A percentile compares a stretch with the other conserved stretches of the same genome.
Evolutionary conservation across 2,113 vertebrate genomes (phyloP).

Genomic region (Arothron firmamentum): DNA sequence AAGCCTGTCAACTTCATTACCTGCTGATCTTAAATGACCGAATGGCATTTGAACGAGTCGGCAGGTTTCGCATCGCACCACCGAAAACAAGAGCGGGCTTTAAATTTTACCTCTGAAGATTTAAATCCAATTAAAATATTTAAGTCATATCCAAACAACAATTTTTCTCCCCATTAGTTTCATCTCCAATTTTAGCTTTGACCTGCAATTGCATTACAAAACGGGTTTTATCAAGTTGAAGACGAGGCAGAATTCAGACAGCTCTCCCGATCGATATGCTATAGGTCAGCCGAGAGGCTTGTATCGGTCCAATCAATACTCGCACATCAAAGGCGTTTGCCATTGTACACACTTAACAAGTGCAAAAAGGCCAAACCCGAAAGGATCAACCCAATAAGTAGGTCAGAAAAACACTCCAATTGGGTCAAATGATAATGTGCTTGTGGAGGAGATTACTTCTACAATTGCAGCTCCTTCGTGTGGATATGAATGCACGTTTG

Average conservation of each 20-base stretch:
- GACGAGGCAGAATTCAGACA: constrained; percentile 41
- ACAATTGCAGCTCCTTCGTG: constrained; percentile 9
- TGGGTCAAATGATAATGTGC: constrained; percentile 69
- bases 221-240: constrained; percentile 61
- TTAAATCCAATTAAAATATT: constrained; percentile 2
- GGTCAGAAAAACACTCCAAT: constrained; percentile 68
- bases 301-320: constrained; percentile 69
- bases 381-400: constrained; percentile 65
- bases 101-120: constrained; percentile 3
- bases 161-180: constrained; percentile 21
- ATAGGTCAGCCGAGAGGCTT: constrained; percentile 70
- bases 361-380: constrained; percentile 63
- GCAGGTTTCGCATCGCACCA: constrained; percentile 34
- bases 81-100: constrained; percentile 13
- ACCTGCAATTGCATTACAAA: constrained; percentile 35
- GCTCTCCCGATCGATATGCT: constrained; percentile 60
- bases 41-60: constrained; percentile 67
- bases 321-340: constrained; percentile 67
- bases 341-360: constrained; percentile 65
- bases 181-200: constrained; percentile 11
- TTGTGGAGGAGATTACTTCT: constrained; percentile 31
- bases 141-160: neutral
- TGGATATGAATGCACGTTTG: neutral
- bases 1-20: constrained; percentile 73
- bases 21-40: constrained; percentile 61